Evolutionary conservation across 1,140 invertebrate species (phyloP), one percentile per base, ranked within the genome.

Genomic region (Oreohelix idahoensis): DNA sequence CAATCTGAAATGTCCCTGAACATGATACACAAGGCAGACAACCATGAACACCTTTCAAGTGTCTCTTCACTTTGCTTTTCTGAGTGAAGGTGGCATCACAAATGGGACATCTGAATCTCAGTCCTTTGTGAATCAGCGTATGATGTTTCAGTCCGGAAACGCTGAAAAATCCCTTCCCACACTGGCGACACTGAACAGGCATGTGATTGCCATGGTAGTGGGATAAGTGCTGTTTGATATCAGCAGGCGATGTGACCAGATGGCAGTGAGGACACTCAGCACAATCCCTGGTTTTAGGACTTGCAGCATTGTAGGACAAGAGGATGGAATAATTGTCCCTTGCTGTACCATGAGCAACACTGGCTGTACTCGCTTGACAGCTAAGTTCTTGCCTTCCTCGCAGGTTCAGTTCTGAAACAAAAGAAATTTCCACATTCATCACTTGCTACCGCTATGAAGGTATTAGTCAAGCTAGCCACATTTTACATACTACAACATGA

Each of bases 71-170:
- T 76, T 76, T 76, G 74, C 74, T 51, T 35, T 76, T 76, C 45
- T 76, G 74, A 53, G 74, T 76, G 45, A 76, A 76, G n/a, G 42
- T 76, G 11, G 45, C 26, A 76, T 76, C 74, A 76, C 74, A 76
- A 29, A 76, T 76, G 2, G 74, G 74, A 51, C 74, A 76, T 26
- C 39, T 45, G 74, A 76, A 76, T 29, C 29, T 76, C 45, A 45
- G 2, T 35, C 74, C 74, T 49, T 35, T 35, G 32, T 76, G 74
- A 23, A 35, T 76, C 74, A 35, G 17, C 29, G n/a, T 29, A 23
- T 76, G 74, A 76, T 49, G 74, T 35, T 51, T 49, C 38, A 76
- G 74, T 0, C 74, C 74, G 10, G 74, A 49, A 0, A 32, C 32
- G 32, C 74, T 76, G 39, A 76, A 76, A 35, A 76, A 76, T 11